Evolutionary conservation across 2,113 vertebrate genomes (phyloP).

Genomic region (Melanocharis versteri): DNA sequence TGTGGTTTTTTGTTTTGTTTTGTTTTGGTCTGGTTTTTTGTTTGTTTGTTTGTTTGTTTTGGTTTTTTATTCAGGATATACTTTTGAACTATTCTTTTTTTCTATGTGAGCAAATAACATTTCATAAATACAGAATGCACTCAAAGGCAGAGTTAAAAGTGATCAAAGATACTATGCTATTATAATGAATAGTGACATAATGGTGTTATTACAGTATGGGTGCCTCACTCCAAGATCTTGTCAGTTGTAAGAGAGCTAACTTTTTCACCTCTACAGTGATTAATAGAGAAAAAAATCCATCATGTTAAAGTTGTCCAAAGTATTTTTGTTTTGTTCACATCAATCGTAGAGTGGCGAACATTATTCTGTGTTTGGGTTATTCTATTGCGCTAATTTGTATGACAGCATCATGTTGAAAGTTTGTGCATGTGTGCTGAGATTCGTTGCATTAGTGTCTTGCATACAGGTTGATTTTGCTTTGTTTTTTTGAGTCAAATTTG

Average conservation of each 20-base stretch:
- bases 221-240: background rate
- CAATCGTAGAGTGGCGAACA: fast-evolving
- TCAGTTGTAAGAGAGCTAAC: background rate
- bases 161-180: background rate
- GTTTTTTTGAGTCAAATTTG: background rate
- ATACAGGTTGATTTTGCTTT: background rate
- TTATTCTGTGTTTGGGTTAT: background rate
- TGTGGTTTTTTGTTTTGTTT: background rate
- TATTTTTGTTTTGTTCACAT: background rate
- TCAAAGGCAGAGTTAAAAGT: background rate
- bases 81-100: background rate
- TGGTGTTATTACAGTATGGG: background rate
- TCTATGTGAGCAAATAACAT: background rate
- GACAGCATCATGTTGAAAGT: background rate
- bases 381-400: background rate
- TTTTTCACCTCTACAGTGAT: background rate
- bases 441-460: background rate
- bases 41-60: background rate
- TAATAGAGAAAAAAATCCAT: background rate
- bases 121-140: background rate
- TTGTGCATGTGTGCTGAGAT: fast-evolving
- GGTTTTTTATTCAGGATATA: background rate
- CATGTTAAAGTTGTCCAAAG: background rate
- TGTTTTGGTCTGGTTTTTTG: no score
- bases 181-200: background rate